Conservation (phyloP, 92 coral and sea anemone species). For the Actinernus sp. region DNA sequence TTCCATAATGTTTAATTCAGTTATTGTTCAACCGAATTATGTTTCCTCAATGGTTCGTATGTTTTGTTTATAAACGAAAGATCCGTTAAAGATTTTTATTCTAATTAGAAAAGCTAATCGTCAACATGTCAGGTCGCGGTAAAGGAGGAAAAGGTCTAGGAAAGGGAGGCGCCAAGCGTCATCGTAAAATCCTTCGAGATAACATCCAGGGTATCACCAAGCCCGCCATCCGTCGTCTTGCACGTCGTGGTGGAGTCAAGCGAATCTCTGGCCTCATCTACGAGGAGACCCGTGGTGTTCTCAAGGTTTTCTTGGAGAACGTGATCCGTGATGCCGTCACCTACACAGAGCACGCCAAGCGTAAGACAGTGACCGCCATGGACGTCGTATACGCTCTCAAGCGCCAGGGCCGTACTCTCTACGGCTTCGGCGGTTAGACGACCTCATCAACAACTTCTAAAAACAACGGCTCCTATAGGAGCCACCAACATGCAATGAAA, state of each 20-base stretch:
- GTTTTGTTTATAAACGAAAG: too few species aligned
- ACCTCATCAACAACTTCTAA: neutral
- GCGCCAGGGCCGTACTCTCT: slow-evolving; percentile 78
- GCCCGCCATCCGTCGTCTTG: slow-evolving; percentile 95
- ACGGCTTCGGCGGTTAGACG: slow-evolving; percentile 59
- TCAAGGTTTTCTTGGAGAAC: too few species aligned
- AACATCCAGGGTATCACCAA: slow-evolving; percentile 90
- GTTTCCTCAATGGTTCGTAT: too few species aligned
- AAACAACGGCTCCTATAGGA: slow-evolving; percentile 1
- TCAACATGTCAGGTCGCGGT: too few species aligned
- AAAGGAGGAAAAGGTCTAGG: slow-evolving; percentile 95
- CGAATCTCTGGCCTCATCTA: slow-evolving; percentile 75
- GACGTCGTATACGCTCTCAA: slow-evolving; percentile 77
- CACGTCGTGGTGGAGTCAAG: slow-evolving; percentile 91
- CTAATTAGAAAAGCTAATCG: too few species aligned
- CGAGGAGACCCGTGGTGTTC: too few species aligned
- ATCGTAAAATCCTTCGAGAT: slow-evolving; percentile 63
- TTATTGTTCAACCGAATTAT: too few species aligned
- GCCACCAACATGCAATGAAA: neutral
- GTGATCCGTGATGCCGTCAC: slow-evolving; percentile 93
- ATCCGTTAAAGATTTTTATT: too few species aligned
- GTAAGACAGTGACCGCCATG: slow-evolving; percentile 82
- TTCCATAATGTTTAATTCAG: too few species aligned
- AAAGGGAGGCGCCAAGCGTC: slow-evolving; percentile 98
- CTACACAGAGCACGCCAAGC: slow-evolving; percentile 93